These are phyloP conservation scores for Armadillidium nasatum DNA, from an alignment of 1,140 invertebrate species.

Conservation along the genomic window DNA sequence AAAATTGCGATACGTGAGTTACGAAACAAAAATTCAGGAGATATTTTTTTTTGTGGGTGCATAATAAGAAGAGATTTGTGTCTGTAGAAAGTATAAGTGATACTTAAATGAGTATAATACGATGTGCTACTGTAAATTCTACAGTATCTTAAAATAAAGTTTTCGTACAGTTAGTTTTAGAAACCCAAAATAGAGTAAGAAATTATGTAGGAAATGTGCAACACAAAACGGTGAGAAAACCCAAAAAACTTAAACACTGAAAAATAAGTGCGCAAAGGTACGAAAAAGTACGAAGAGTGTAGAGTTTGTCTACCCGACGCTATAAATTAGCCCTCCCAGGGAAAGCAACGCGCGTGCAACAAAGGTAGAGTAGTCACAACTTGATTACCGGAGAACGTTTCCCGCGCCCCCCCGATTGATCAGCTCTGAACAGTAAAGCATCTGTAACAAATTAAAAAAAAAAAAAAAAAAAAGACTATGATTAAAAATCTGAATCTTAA, in stretches of 20 bases:
- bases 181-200: too few relatives aligned
- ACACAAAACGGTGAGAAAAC: background rate
- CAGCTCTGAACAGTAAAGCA: background rate
- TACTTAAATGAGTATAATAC: too few relatives aligned
- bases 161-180: too few relatives aligned
- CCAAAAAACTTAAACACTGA: background rate
- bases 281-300: background rate
- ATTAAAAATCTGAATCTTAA: too few relatives aligned
- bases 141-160: too few relatives aligned
- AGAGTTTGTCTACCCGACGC: constrained; percentile 3
- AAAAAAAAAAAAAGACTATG: background rate
- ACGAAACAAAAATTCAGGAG: too few relatives aligned
- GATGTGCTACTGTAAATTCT: too few relatives aligned
- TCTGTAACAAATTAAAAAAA: background rate
- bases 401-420: constrained; percentile 8
- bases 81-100: too few relatives aligned
- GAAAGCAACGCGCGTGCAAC: constrained; percentile 8
- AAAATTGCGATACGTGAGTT: too few relatives aligned
- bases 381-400: constrained; percentile 12
- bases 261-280: background rate
- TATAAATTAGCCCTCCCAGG: background rate
- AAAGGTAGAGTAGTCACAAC: constrained; percentile 6
- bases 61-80: too few relatives aligned
- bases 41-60: too few relatives aligned
- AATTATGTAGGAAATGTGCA: too few relatives aligned